Percentiles rank a stretch among this genome's conserved stretches.
phyloP scores from a whole-genome alignment of 2,888 invertebrate species.

The Thyatira batis region DNA sequence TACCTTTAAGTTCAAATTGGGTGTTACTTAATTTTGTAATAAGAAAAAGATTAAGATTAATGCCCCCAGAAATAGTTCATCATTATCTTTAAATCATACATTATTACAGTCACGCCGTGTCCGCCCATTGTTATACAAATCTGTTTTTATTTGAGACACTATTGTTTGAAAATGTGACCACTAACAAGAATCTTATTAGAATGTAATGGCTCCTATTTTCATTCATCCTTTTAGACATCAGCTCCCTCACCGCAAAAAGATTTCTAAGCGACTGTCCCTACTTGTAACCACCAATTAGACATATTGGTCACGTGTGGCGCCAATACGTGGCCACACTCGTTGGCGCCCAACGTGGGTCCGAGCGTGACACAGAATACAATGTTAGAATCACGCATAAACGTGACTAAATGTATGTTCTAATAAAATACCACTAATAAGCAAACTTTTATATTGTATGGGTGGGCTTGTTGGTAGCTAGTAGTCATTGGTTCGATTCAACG shows the following conservation, averaged over 20 bases:
- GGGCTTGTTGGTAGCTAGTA: too few relatives aligned
- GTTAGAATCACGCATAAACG: slow-evolving; percentile 38
- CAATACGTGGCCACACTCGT: slow-evolving; percentile 23
- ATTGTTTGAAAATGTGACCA: background rate
- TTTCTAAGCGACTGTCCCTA: slow-evolving; percentile 39
- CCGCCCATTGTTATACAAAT: background rate
- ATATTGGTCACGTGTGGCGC: slow-evolving; percentile 37
- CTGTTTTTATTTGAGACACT: background rate
- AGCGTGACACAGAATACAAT: slow-evolving; percentile 53
- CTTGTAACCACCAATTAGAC: slow-evolving; percentile 49
- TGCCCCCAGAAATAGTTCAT: background rate
- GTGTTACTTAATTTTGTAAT: slow-evolving; percentile 8
- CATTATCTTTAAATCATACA: too few relatives aligned
- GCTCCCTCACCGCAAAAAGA: slow-evolving; percentile 30
- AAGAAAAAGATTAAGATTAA: background rate
- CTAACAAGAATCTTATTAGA: background rate
- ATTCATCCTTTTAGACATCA: too few relatives aligned
- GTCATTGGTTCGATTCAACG: too few relatives aligned
- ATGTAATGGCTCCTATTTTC: too few relatives aligned
- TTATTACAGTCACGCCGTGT: background rate
- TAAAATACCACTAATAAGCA: too few relatives aligned
- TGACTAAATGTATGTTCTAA: background rate
- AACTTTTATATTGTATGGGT: too few relatives aligned
- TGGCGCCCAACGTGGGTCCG: slow-evolving; percentile 46
- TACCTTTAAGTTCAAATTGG: too few relatives aligned